Conservation (phyloP, 2,113 vertebrate genomes). For the Leptosomus discolor region DNA sequence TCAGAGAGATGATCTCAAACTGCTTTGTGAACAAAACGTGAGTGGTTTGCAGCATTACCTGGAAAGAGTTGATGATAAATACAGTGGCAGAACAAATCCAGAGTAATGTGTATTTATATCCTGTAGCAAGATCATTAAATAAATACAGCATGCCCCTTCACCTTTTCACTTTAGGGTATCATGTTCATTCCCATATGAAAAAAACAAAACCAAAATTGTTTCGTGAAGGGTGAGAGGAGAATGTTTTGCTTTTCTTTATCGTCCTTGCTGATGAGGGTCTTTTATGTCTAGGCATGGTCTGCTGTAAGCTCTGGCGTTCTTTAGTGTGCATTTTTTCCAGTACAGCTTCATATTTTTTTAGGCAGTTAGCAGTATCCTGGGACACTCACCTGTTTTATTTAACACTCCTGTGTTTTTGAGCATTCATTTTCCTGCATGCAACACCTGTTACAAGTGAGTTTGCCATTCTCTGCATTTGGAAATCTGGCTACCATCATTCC, state of each 20-base stretch:
- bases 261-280: neutral
- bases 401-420: neutral
- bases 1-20: slow-evolving; percentile 96
- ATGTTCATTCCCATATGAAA: neutral
- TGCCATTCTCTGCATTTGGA: neutral
- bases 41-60: slow-evolving; percentile 55
- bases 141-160: neutral
- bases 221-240: neutral
- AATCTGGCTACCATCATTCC: neutral
- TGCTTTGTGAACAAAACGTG: slow-evolving; percentile 98
- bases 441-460: neutral
- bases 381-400: neutral
- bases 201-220: neutral
- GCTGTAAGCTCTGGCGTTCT: neutral
- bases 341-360: neutral
- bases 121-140: neutral
- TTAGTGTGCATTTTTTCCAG: neutral
- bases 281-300: neutral
- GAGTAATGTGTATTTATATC: neutral
- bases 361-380: neutral
- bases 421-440: neutral
- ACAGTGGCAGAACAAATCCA: neutral
- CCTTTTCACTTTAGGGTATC: neutral
- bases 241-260: neutral
- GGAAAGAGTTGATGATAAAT: neutral